These are phyloP conservation scores for Pycnomerus fuliginosus DNA, from an alignment of 2,888 invertebrate species.

Conservation along the genomic window DNA sequence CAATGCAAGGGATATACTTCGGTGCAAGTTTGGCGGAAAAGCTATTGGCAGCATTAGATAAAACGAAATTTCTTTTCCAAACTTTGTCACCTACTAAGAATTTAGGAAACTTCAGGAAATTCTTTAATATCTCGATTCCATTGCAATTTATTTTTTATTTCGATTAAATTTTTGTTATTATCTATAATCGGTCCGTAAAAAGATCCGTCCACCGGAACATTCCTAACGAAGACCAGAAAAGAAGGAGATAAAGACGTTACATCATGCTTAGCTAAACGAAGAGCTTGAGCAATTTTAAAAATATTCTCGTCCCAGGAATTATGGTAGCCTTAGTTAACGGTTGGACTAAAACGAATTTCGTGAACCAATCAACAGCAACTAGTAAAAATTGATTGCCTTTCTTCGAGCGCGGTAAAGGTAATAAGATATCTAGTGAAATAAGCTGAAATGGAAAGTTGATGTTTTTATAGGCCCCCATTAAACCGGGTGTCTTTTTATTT, in stretches of 20 bases:
- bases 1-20: not conserved
- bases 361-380: slow-evolving; percentile 22
- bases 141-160: too few relatives aligned
- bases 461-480: slow-evolving; percentile 2
- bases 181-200: not conserved
- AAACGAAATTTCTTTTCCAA: not conserved
- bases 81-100: not conserved
- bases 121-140: too few relatives aligned
- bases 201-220: not conserved
- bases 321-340: slow-evolving; percentile 20
- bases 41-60: not conserved
- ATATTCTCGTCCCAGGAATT: not conserved
- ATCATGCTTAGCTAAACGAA: not conserved
- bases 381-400: slow-evolving; percentile 16
- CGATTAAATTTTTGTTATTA: not conserved
- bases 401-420: not conserved
- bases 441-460: slow-evolving; percentile 3
- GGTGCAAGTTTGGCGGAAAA: not conserved
- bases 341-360: slow-evolving; percentile 16
- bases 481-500: too few relatives aligned
- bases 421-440: not conserved
- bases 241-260: not conserved
- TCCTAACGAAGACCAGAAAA: not conserved
- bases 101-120: too few relatives aligned
- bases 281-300: not conserved